phyloP scores from a whole-genome alignment of 2,113 vertebrate species.

The Phaethornis superciliosus region DNA sequence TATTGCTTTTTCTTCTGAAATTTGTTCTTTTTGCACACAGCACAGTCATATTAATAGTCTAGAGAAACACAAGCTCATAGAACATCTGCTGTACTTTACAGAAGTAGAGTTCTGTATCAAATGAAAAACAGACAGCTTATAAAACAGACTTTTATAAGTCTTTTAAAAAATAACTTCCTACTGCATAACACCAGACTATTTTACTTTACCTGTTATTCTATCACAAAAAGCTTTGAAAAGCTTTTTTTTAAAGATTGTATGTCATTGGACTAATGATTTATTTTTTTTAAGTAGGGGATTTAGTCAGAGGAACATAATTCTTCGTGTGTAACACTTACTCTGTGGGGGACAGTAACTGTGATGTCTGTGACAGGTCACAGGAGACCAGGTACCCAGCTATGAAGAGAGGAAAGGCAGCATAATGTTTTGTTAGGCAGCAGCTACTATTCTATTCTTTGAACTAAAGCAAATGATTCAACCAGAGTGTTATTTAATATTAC shows the following conservation, averaged over 20 bases:
- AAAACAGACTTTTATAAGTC: constrained; percentile 62
- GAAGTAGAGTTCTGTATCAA: constrained; percentile 57
- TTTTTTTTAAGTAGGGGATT: background rate
- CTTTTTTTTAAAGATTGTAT: constrained; percentile 27
- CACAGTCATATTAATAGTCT: constrained; percentile 45
- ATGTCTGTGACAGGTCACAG: background rate
- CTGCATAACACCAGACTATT: constrained; percentile 47
- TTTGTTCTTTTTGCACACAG: constrained; percentile 1
- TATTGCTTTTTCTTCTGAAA: constrained; percentile 58
- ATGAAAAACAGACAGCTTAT: constrained; percentile 53
- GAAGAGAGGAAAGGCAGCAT: background rate
- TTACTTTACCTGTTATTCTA: constrained; percentile 8
- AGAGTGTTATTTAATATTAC: background rate
- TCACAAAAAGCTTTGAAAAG: constrained; percentile 18
- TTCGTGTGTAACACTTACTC: background rate
- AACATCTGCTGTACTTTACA: constrained; percentile 62
- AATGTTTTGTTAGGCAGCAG: background rate
- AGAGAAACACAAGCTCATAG: constrained; percentile 37
- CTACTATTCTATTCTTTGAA: background rate
- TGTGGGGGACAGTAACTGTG: background rate
- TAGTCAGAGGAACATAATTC: constrained; percentile 8
- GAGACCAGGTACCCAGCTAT: background rate
- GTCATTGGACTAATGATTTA: background rate
- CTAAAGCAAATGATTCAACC: background rate
- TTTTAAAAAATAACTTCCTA: constrained; percentile 57